Base-by-base conservation (phyloP, 2,113 vertebrate genomes). In the Vimba vimba region DNA sequence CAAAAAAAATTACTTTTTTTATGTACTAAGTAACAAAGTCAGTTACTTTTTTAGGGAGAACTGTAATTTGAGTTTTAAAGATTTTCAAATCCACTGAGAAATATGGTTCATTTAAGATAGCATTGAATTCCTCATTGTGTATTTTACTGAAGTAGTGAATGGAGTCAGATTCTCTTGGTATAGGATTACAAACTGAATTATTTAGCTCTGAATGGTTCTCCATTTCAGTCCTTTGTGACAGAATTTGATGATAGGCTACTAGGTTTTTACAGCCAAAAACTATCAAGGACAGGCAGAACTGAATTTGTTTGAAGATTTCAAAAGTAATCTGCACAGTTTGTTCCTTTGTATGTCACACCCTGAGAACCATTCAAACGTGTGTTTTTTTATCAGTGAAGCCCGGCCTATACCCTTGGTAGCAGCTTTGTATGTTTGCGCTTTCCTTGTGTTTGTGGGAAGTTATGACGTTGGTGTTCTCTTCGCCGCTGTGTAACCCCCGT, bases 151-250 rank as follows among this genome's bases (percentile, higher is more conserved):
- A 6, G 4, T 7, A 25, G 9, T 33, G 73, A 76, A 71, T 25
- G 25, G 69, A 36, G 7, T 60, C 73, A 10, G 15, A 77, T 86
- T 69, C 50, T 74, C 52, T 6, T 8, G 4, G 66, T 68, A 86
- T 83, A 36, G 66, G 62, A 10, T 50, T 4, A 8, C 82, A 82
- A 66, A 59, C 80, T 90, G 82, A 90, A 89, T 90, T 71, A 89
- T 87, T 80, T 17, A 85, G 85, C 68, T 19, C 11, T 71, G 23
- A 62, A 47, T 19, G 78, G 62, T 13, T 68, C 60, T 52, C 55
- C 57, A 45, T 85, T 87, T 85, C 86, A 57, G 82, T 64, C 71
- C n/a, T 85, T 87, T 82, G 86, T 82, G 27, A 19, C 15, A 19
- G 47, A 55, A 33, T 30, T 55, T 21, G 4, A 27, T 19, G 33